Base-by-base conservation (phyloP, 1,140 invertebrate genomes). In the Cyrtorhinus lividipennis region DNA sequence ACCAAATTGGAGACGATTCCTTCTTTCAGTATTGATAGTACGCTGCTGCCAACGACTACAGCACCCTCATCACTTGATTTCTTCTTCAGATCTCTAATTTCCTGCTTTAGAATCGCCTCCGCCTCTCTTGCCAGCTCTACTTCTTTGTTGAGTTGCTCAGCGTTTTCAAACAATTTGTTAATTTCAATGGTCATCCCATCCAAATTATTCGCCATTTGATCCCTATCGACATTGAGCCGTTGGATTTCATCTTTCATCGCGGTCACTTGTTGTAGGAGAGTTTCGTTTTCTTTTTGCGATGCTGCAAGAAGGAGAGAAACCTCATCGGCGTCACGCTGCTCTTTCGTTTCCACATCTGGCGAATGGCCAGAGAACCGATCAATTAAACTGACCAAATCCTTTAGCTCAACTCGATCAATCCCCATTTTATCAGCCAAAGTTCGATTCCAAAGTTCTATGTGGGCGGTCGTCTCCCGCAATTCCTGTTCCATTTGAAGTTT, bases 111-210 rank as follows among this genome's bases (percentile, higher is more conserved):
- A 13, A 24, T 26, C 24, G 48, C 8, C 25, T 67, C 62, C 45
- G 64, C 66, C 20, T 44, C 2, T 63, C 63, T 64, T 46, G 64
- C 23, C 22, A 56, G 1, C 27, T 61, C 63, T 13, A 64, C 62
- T 63, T 67, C 66, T 44, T 64, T 57, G 23, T 64, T 62, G 38
- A 65, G 46, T 61, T 65, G 59, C 24, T 67, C 66, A 2, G 59
- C 62, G 56, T 64, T 63, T 61, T 67, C 66, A 45, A 67, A 65
- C 0, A 67, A 61, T 10, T 53, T 63, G n/a, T 61, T 59, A 2
- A 63, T 67, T 61, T 67, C 66, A n/a, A 67, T 57, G 22, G 48
- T 20, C 5, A 67, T 61, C 2, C 61, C 59, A 23, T 67, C 66
- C 27, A 67, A 61, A 61, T 62, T 67, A 8, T 38, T 53, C 23